Percentiles rank a stretch among this genome's conserved stretches.
These are phyloP conservation scores for Diploptera punctata DNA, from an alignment of 2,888 invertebrate species.

Conservation along the genomic window DNA sequence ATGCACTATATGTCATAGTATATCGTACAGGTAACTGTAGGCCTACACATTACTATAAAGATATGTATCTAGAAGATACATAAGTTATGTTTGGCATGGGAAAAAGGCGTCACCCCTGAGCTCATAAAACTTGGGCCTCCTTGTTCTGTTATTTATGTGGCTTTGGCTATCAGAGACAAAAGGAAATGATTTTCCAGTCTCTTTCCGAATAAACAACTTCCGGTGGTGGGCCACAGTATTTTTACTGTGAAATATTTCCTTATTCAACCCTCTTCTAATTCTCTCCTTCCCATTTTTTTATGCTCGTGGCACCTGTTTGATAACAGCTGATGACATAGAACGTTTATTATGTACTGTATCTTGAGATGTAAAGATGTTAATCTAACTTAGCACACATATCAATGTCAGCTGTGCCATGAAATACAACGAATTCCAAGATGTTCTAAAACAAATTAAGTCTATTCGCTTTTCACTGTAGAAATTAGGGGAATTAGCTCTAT, in stretches of 20 bases:
- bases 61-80: no score
- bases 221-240: constrained; percentile 7
- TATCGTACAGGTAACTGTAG: no score
- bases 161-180: constrained; percentile 28
- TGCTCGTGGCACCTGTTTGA: neutral
- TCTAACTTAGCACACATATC: no score
- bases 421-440: no score
- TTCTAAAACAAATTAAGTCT: no score
- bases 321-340: neutral
- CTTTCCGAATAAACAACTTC: constrained; percentile 35
- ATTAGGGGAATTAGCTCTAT: no score
- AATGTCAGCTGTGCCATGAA: no score
- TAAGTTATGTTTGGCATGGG: constrained; percentile 1
- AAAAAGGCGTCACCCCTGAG: constrained; percentile 21
- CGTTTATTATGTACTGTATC: no score
- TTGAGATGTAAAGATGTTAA: no score
- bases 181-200: constrained; percentile 39
- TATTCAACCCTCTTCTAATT: neutral
- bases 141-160: constrained; percentile 26
- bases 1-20: no score
- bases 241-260: constrained; percentile 6
- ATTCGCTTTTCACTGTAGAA: no score
- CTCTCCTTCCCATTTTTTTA: neutral
- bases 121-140: constrained; percentile 5
- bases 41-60: no score